A percentile compares a stretch with the other conserved stretches of the same genome.
phyloP scores from a whole-genome alignment of 2,888 invertebrate genomes.

The Eupithecia insigniata region DNA sequence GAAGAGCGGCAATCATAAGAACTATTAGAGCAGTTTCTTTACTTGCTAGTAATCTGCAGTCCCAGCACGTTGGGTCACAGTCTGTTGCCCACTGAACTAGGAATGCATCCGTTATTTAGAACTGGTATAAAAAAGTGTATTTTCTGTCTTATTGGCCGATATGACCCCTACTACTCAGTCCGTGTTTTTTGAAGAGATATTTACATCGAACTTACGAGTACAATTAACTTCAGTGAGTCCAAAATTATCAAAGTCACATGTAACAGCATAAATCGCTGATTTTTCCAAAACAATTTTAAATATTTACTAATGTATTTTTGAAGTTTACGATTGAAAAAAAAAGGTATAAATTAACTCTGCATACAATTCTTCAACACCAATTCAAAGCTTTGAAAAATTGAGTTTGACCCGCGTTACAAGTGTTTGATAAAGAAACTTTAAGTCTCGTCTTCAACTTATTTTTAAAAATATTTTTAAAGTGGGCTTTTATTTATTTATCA shows the following conservation, averaged over 20 bases:
- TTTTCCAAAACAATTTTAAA: background rate
- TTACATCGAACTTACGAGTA: background rate
- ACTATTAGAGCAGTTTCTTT: background rate
- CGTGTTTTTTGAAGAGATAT: background rate
- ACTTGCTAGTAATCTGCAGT: background rate
- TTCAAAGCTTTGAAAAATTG: background rate
- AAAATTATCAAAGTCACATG: background rate
- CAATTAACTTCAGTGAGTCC: background rate
- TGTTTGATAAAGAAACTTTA: background rate
- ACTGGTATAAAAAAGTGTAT: background rate
- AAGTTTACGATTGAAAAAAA: no score
- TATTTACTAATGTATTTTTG: background rate
- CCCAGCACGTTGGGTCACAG: background rate
- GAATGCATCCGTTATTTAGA: slow-evolving; percentile 4
- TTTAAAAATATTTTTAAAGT: background rate
- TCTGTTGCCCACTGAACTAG: background rate
- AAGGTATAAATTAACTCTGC: background rate
- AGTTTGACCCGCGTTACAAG: background rate
- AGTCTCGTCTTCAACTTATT: background rate
- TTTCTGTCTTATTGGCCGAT: background rate
- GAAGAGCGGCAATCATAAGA: background rate
- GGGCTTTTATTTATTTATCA: background rate
- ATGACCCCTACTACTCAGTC: background rate
- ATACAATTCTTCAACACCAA: background rate
- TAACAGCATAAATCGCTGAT: background rate